Conservation (phyloP, 2,113 vertebrate species). For the Clarias macrocephalus region DNA sequence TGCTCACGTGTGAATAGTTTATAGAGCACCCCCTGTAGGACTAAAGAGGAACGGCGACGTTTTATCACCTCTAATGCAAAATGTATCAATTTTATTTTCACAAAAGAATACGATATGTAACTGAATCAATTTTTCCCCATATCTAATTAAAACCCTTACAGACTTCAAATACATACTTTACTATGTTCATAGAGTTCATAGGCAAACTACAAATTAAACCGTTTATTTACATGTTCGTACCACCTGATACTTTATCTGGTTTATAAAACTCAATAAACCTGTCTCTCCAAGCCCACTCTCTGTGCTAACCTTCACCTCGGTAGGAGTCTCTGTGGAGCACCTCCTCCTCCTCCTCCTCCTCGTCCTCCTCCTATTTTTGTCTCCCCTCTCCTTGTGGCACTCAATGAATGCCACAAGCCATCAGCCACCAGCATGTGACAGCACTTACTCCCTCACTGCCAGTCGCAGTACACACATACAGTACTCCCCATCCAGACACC, state of each 20-base stretch:
- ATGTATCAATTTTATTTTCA: no score
- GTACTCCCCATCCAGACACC: background rate
- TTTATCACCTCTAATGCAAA: no score
- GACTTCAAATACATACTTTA: background rate
- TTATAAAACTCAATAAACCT: background rate
- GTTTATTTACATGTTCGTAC: background rate
- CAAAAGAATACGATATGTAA: no score
- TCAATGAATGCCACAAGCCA: slow-evolving; percentile 66
- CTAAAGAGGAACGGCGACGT: no score
- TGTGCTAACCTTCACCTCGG: background rate
- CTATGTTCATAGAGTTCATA: no score
- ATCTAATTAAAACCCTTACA: background rate
- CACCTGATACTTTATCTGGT: background rate
- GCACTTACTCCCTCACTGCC: slow-evolving; percentile 57
- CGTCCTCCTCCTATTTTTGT: slow-evolving; percentile 55
- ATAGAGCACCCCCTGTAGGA: no score
- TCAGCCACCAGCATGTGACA: slow-evolving; percentile 58
- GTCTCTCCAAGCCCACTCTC: background rate
- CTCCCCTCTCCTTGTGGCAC: slow-evolving; percentile 61
- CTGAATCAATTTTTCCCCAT: no score
- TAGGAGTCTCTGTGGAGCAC: background rate
- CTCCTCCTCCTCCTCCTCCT: background rate
- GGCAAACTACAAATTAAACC: background rate
- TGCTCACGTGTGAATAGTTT: no score
- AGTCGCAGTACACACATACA: slow-evolving; percentile 54